Conservation (phyloP, 1,140 invertebrate genomes). For the Drosophila aff. region DNA sequence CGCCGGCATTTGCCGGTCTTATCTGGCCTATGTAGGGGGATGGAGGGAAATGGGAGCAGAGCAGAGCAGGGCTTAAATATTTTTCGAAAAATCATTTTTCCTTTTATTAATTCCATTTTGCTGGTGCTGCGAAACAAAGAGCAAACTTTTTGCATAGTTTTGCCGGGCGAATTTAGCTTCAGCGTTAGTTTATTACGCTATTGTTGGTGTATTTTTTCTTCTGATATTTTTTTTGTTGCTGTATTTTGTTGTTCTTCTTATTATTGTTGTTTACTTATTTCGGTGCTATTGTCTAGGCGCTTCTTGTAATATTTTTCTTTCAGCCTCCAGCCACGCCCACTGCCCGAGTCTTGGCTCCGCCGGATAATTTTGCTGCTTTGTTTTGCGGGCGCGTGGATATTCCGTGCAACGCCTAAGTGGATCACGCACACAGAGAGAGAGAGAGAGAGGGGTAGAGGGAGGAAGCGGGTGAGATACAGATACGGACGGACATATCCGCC, state of each 20-base stretch:
- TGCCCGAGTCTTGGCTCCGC: constrained; percentile 21
- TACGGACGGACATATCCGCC: constrained; percentile 16
- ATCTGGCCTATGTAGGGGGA: constrained; percentile 13
- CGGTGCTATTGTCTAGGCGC: constrained; percentile 65
- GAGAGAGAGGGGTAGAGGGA: too few species aligned
- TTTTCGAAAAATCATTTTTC: constrained; percentile 50
- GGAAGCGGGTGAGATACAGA: not conserved
- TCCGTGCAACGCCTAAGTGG: constrained; percentile 58
- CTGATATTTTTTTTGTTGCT: constrained; percentile 20
- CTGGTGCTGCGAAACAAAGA: constrained; percentile 43
- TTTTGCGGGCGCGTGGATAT: constrained; percentile 61
- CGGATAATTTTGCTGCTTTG: constrained; percentile 69
- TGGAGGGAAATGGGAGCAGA: not conserved
- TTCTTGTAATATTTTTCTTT: constrained; percentile 68
- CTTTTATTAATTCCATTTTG: constrained; percentile 48
- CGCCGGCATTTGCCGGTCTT: constrained; percentile 22
- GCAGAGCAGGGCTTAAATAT: constrained; percentile 54
- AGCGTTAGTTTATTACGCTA: constrained; percentile 74
- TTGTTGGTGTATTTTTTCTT: constrained; percentile 48
- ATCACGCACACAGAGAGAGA: constrained; percentile 43
- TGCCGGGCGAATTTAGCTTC: constrained; percentile 45
- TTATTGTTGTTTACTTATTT: constrained; percentile 74
- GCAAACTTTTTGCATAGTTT: constrained; percentile 63
- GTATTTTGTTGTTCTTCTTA: constrained; percentile 38
- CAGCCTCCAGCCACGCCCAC: constrained; percentile 21